phyloP scores from a whole-genome alignment of 2,113 vertebrate genomes.

The Cynocephalus volans region DNA sequence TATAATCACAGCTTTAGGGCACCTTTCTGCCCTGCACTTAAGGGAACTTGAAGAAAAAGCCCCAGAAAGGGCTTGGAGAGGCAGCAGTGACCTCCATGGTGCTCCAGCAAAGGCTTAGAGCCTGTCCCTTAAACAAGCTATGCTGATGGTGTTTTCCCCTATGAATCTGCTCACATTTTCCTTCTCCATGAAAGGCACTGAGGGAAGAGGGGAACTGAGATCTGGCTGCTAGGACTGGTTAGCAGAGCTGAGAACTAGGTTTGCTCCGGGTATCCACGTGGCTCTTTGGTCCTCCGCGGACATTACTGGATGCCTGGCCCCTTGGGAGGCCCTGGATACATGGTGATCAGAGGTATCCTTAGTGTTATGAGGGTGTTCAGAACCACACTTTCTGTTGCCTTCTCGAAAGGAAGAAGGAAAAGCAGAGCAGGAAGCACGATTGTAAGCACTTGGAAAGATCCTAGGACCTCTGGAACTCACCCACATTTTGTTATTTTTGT shows the following conservation, averaged over 20 bases:
- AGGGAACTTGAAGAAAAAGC: background rate
- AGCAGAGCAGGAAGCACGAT: background rate
- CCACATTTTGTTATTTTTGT: background rate
- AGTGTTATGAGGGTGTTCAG: background rate
- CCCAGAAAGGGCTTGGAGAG: background rate
- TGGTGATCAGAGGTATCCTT: accelerated
- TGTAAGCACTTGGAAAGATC: background rate
- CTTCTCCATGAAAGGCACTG: background rate
- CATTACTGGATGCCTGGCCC: background rate
- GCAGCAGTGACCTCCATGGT: accelerated
- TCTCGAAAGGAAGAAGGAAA: background rate
- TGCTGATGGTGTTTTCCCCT: background rate
- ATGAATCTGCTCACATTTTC: background rate
- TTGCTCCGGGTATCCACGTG: background rate
- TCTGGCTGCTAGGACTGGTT: background rate
- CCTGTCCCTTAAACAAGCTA: background rate
- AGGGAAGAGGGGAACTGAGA: background rate
- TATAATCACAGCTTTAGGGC: background rate
- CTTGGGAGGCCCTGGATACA: background rate
- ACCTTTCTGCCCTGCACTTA: background rate
- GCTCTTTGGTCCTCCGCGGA: background rate
- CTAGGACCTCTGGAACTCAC: background rate
- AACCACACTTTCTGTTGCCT: background rate
- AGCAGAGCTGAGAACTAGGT: background rate
- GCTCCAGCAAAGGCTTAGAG: background rate